Percentiles rank a stretch among this genome's conserved stretches.
Conservation (phyloP, 2,113 vertebrate genomes). For the Pelusios castaneus region DNA sequence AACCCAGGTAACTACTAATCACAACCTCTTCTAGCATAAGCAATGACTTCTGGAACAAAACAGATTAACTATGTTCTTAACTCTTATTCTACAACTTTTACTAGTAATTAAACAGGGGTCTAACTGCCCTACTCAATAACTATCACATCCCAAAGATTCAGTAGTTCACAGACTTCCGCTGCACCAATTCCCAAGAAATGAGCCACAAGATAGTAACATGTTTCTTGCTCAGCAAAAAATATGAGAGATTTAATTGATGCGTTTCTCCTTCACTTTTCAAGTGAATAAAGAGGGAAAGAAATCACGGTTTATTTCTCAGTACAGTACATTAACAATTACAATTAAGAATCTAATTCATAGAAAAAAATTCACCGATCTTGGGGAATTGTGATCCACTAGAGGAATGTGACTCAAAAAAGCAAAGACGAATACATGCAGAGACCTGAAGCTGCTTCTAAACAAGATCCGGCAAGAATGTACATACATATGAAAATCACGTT, state of each 20-base stretch:
- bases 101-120: constrained; percentile 15
- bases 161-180: constrained; percentile 33
- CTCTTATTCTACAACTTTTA: constrained; percentile 37
- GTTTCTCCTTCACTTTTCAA: constrained; percentile 12
- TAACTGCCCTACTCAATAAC: constrained; percentile 11
- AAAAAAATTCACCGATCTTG: background rate
- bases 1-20: constrained; percentile 70
- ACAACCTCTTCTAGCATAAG: constrained; percentile 45
- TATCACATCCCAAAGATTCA: constrained; percentile 6
- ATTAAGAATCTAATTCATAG: background rate
- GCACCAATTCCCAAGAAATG: constrained; percentile 35
- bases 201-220: constrained; percentile 36
- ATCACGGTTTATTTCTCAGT: constrained; percentile 16
- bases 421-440: constrained; percentile 21
- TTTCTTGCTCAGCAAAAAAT: constrained; percentile 31
- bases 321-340: constrained; percentile 37
- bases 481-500: constrained; percentile 45
- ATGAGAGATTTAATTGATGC: constrained; percentile 1
- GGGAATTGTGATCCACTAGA: constrained; percentile 3
- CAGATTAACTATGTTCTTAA: constrained; percentile 3
- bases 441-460: background rate
- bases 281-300: background rate
- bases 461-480: constrained; percentile 43
- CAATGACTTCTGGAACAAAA: constrained; percentile 52
- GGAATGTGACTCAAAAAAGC: constrained; percentile 16